Evolutionary conservation across 2,113 vertebrate species (phyloP), one percentile per base, ranked within the genome.

Genomic region (Galbula dea): DNA sequence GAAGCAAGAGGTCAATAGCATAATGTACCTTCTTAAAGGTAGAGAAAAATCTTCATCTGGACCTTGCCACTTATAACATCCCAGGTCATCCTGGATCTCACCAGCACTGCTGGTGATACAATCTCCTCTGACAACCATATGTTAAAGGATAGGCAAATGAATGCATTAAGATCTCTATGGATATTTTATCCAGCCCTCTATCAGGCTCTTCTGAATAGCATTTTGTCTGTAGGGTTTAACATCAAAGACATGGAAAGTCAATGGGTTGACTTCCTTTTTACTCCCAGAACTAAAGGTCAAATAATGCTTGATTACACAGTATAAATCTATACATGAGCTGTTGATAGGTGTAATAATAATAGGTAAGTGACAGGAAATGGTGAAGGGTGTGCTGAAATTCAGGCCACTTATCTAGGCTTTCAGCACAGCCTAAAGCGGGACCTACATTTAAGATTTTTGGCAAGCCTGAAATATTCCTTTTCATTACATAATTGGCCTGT

Each of bases 401-500:
- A 93, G 91, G 89, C 72, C 85, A 95, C 93, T 95, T 86, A 78
- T 91, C 76, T 83, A 63, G 93, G 87, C 75, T 92, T 93, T 74
- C 68, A 89, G 75, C 76, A 77, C 0, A 5, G 79, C 89, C 93
- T 63, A 48, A 89, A 94, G 87, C 32, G 7, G 89, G 91, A 95
- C 91, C 87, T 89, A 89, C 82, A 86, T 94, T 91, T 94, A 89
- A 89, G 72, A 94, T 59, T 95, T 94, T 95, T 95, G 95, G 94
- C 94, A 96, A 95, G 91, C 87, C 79, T 21, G 7, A 94, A 96
- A 86, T 94, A 93, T 85, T 81, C 74, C 85, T 94, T 95, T 93
- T 96, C 95, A 95, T 96, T 96, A 95, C 32, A 89, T 96, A 94
- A 96, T 96, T 96, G 93, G 93, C 93, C 96, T 91, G 95, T 93